Evolutionary conservation across 2,888 invertebrate genomes (phyloP).

Genomic region (Bedellia somnulentella): DNA sequence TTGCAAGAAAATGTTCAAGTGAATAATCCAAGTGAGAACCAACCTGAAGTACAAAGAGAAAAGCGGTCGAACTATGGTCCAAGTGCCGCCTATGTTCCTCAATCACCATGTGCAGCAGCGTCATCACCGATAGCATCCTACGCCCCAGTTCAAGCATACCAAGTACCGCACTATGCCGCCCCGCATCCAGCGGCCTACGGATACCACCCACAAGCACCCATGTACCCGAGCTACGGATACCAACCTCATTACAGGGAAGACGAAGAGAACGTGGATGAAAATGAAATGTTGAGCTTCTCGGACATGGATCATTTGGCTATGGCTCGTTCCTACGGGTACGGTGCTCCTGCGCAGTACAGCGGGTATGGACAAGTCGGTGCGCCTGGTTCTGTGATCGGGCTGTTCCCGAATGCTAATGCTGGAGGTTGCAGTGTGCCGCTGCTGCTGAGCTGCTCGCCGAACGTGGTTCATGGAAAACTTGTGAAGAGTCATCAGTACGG

Average conservation of each 20-base stretch:
- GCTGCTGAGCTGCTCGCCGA: constrained; percentile 40
- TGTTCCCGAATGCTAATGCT: constrained; percentile 33
- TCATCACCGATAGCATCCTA: constrained; percentile 7
- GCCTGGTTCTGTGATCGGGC: constrained; percentile 22
- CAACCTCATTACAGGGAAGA: constrained; percentile 21
- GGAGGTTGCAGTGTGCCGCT: constrained; percentile 36
- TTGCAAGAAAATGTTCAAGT: constrained; percentile 20
- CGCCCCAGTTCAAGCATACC: constrained; percentile 9
- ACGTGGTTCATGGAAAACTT: constrained; percentile 29
- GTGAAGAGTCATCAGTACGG: constrained; percentile 15
- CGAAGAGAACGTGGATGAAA: constrained; percentile 13
- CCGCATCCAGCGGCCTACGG: constrained; percentile 11
- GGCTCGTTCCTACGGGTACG: constrained; percentile 19
- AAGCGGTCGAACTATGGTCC: constrained; percentile 7
- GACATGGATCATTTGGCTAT: constrained; percentile 27
- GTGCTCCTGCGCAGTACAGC: constrained; percentile 8
- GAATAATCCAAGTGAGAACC: constrained; percentile 5
- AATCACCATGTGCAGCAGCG: constrained; percentile 13
- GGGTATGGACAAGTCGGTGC: constrained; percentile 11
- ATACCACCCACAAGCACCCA: constrained; percentile 11
- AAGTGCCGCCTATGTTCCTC: constrained; percentile 10
- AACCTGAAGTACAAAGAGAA: constrained; percentile 1
- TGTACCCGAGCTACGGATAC: constrained; percentile 1
- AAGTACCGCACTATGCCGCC: not conserved
- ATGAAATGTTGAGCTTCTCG: constrained; percentile 27